Evolutionary conservation across 2,113 vertebrate species (phyloP).

Genomic region (chimpanzee (Pan troglodytes)): DNA sequence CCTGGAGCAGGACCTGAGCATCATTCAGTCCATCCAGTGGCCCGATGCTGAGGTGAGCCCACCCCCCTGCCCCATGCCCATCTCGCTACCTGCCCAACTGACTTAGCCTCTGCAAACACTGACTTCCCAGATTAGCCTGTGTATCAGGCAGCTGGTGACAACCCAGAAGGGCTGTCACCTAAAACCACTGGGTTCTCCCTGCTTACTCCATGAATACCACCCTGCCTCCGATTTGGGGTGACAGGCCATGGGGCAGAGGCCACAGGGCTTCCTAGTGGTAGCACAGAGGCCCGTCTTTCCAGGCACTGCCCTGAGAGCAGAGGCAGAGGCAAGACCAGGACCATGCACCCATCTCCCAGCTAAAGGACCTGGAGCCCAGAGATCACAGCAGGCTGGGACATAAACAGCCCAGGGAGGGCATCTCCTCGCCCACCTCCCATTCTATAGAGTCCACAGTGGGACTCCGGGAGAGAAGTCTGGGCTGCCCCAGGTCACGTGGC

Average conservation of each 20-base stretch:
- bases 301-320: too few species aligned
- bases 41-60: slow-evolving; percentile 91
- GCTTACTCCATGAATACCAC: not conserved
- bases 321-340: too few species aligned
- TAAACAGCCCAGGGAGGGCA: too few species aligned
- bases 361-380: not conserved
- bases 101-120: not conserved
- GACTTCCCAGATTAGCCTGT: not conserved
- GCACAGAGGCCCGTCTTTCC: not conserved
- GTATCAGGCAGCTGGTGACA: not conserved
- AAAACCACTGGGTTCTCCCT: not conserved
- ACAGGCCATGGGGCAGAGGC: not conserved
- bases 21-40: slow-evolving; percentile 89
- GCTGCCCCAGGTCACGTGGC: too few species aligned
- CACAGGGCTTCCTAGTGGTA: not conserved
- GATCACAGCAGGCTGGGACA: not conserved
- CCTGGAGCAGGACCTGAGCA: slow-evolving; percentile 96
- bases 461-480: too few species aligned
- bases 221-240: not conserved
- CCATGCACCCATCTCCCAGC: too few species aligned
- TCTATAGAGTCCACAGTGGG: too few species aligned
- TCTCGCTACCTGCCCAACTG: not conserved
- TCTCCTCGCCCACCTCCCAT: too few species aligned
- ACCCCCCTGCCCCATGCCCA: rapidly evolving
- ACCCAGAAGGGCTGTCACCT: not conserved